These are phyloP conservation scores for Sciurus vulgaris DNA, from an alignment of 2,797 vertebrate genomes.

Conservation along the genomic window DNA sequence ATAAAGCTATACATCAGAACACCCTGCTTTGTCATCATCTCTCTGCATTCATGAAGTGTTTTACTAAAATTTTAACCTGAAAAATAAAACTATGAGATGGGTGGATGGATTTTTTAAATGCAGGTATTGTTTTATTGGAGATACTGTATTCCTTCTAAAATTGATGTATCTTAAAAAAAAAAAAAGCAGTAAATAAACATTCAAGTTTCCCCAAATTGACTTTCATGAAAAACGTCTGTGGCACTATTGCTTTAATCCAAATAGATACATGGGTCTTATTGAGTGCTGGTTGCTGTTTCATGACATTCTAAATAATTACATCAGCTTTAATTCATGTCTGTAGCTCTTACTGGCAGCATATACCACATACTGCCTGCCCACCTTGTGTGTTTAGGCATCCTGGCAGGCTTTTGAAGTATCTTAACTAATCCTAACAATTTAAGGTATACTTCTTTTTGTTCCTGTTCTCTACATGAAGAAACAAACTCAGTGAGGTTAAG, in stretches of 20 bases:
- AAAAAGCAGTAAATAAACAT: neutral
- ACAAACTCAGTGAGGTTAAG: neutral
- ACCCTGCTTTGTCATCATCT: neutral
- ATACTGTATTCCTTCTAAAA: constrained; percentile 50
- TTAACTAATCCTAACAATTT: neutral
- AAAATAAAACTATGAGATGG: neutral
- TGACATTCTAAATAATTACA: constrained; percentile 23
- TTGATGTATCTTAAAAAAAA: neutral
- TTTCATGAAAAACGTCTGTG: neutral
- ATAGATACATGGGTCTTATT: neutral
- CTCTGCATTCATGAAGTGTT: neutral
- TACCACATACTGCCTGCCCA: neutral
- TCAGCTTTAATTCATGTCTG: neutral
- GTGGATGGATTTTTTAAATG: neutral
- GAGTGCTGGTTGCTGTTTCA: constrained; percentile 28
- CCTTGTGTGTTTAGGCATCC: neutral
- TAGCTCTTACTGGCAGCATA: neutral
- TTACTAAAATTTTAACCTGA: constrained; percentile 47
- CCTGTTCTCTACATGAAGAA: neutral
- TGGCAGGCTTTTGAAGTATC: constrained; percentile 17
- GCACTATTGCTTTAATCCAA: constrained; percentile 13
- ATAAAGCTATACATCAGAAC: neutral
- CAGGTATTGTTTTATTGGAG: neutral
- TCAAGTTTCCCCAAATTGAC: neutral
- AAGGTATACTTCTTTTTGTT: neutral